Conservation (phyloP, 2,888 invertebrate genomes). For the Dasypolia templi region DNA sequence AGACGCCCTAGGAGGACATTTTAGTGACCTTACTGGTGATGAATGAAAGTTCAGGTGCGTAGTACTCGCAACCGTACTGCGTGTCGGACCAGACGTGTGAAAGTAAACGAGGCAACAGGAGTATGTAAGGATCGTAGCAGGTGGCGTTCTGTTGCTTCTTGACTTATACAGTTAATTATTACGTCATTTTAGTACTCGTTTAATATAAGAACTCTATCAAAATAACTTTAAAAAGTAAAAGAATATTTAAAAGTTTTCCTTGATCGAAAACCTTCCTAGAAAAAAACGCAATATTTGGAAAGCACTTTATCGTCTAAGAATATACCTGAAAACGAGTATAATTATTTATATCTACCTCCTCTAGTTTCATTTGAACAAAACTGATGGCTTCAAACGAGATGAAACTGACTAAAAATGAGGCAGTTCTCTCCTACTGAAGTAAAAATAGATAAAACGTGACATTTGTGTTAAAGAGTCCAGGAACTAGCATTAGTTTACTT, state of each 20-base stretch:
- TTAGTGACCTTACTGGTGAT: too few species aligned
- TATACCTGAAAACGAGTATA: not conserved
- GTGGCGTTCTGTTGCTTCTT: too few species aligned
- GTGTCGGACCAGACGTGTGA: too few species aligned
- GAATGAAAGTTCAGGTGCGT: too few species aligned
- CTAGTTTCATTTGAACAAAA: constrained; percentile 18
- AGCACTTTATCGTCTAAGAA: not conserved
- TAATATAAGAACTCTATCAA: not conserved
- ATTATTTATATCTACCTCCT: not conserved
- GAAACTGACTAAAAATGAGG: constrained; percentile 13
- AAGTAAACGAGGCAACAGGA: too few species aligned
- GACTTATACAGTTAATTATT: constrained; percentile 1
- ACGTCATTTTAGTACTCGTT: not conserved
- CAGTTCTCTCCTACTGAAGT: constrained; percentile 1
- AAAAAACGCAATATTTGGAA: not conserved
- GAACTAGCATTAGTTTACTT: constrained; percentile 58
- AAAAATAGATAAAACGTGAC: constrained; percentile 53
- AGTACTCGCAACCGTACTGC: too few species aligned
- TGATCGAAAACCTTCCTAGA: too few species aligned
- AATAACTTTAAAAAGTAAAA: not conserved
- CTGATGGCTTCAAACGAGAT: constrained; percentile 15
- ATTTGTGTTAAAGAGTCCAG: constrained; percentile 34
- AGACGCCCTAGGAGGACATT: too few species aligned
- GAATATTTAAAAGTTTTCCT: not conserved
- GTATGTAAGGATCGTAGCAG: too few species aligned